phyloP scores from a whole-genome alignment of 2,888 invertebrate genomes.

The Coleophora flavipennella region DNA sequence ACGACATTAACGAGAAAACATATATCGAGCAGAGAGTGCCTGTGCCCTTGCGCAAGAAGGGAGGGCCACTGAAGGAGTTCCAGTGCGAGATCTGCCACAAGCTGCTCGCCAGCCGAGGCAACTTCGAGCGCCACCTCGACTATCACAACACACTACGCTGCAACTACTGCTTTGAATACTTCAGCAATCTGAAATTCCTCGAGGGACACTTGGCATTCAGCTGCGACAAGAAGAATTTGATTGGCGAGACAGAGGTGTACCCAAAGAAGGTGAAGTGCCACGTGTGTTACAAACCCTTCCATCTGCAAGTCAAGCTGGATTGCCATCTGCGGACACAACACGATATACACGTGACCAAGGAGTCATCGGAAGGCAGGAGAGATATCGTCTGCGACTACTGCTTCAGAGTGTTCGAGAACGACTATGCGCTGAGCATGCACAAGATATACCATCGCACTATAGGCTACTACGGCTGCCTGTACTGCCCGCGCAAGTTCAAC shows the following conservation, averaged over 20 bases:
- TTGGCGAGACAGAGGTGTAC: conserved; percentile 56
- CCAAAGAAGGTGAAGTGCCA: conserved; percentile 58
- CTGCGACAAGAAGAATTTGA: conserved; percentile 54
- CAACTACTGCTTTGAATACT: conserved; percentile 66
- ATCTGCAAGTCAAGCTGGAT: conserved; percentile 61
- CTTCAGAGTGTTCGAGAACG: conserved; percentile 59
- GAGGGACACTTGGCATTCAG: conserved; percentile 60
- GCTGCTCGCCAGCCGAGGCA: conserved; percentile 58
- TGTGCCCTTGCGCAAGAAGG: conserved; percentile 20
- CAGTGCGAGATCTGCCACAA: conserved; percentile 65
- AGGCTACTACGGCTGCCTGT: conserved; percentile 60
- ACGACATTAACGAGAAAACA: conserved; percentile 44
- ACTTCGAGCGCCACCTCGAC: conserved; percentile 62
- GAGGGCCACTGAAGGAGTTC: conserved; percentile 51
- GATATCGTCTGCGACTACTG: conserved; percentile 63
- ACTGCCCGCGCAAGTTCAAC: conserved; percentile 66
- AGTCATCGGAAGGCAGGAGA: conserved; percentile 35
- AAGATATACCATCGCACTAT: conserved; percentile 59
- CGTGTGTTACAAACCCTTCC: conserved; percentile 64
- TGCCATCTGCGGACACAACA: conserved; percentile 61
- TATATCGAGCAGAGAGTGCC: conserved; percentile 56
- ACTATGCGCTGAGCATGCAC: conserved; percentile 48
- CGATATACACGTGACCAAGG: conserved; percentile 33
- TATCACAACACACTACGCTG: conserved; percentile 64
- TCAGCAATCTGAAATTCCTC: conserved; percentile 51